Evolutionary conservation across 1,140 invertebrate genomes (phyloP).

Genomic region (Aphidius gifuensis): DNA sequence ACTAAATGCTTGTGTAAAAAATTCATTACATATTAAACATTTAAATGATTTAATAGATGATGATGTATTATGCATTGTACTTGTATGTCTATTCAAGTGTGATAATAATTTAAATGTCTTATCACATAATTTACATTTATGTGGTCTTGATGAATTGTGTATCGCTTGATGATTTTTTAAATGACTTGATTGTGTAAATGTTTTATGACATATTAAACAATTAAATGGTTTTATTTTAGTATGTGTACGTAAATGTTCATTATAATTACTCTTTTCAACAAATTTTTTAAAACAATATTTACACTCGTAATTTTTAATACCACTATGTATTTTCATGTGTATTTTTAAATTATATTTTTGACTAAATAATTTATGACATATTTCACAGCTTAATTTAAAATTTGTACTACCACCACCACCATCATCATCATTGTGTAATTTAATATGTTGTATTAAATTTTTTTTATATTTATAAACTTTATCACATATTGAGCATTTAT

Average conservation of each 20-base stretch:
- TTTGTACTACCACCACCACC: slow-evolving; percentile 2
- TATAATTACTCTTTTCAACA: slow-evolving; percentile 53
- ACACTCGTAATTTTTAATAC: slow-evolving; percentile 51
- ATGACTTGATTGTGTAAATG: slow-evolving; percentile 49
- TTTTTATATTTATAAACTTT: slow-evolving; percentile 46
- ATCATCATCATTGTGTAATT: slow-evolving; percentile 42
- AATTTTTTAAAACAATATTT: slow-evolving; percentile 56
- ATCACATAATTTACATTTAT: slow-evolving; percentile 49
- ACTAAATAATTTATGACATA: slow-evolving; percentile 54
- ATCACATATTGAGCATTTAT: slow-evolving; percentile 44
- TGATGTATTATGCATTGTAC: slow-evolving; percentile 34
- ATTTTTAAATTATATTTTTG: slow-evolving; percentile 47
- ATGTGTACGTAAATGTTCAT: slow-evolving; percentile 56
- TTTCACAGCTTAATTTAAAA: slow-evolving; percentile 42
- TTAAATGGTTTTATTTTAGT: slow-evolving; percentile 56
- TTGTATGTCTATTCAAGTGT: slow-evolving; percentile 48
- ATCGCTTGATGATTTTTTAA: no score
- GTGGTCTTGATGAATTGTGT: slow-evolving; percentile 42
- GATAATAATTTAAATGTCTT: slow-evolving; percentile 51
- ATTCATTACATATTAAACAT: slow-evolving; percentile 51
- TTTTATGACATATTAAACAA: slow-evolving; percentile 53
- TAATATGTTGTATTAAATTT: slow-evolving; percentile 44
- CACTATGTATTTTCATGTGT: slow-evolving; percentile 46
- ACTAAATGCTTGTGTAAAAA: slow-evolving; percentile 52
- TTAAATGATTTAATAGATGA: slow-evolving; percentile 40